Conservation (phyloP, 2,888 invertebrate genomes). For the Teinopalpus imperialis region DNA sequence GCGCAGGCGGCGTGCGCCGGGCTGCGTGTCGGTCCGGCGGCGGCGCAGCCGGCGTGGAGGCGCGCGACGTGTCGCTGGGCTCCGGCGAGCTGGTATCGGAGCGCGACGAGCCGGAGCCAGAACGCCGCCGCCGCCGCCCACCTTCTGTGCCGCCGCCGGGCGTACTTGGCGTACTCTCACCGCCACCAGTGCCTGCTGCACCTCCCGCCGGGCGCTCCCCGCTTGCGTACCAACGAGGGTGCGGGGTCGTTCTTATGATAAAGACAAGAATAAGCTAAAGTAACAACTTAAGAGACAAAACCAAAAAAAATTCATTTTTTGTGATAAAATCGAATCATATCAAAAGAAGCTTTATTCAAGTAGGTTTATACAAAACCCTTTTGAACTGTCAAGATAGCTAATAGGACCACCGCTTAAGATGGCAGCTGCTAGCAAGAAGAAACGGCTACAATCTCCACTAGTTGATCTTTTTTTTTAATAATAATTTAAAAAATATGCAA, state of each 20-base stretch:
- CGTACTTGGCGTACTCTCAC: conserved; percentile 66
- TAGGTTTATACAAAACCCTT: no score
- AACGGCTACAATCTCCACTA: no score
- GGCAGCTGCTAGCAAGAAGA: no score
- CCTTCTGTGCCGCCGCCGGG: conserved; percentile 69
- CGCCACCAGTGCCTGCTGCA: conserved; percentile 38
- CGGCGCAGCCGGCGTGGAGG: conserved; percentile 80
- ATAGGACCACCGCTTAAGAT: no score
- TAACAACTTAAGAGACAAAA: not conserved
- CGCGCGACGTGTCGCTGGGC: conserved; percentile 81
- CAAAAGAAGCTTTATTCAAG: no score
- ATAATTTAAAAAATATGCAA: no score
- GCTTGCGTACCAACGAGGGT: conserved; percentile 72
- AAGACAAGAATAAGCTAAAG: no score
- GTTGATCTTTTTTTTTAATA: no score
- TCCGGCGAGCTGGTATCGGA: conserved; percentile 83
- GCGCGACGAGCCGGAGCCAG: conserved; percentile 77
- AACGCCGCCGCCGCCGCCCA: conserved; percentile 75
- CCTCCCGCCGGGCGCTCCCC: conserved; percentile 43
- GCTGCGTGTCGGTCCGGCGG: conserved; percentile 52
- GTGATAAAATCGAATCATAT: no score
- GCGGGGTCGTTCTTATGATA: conserved; percentile 56
- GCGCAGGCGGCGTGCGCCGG: conserved; percentile 50
- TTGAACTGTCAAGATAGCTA: no score
- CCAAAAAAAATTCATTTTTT: not conserved